Evolutionary conservation across 2,113 vertebrate genomes (phyloP).

Genomic region (Catharus minimus): DNA sequence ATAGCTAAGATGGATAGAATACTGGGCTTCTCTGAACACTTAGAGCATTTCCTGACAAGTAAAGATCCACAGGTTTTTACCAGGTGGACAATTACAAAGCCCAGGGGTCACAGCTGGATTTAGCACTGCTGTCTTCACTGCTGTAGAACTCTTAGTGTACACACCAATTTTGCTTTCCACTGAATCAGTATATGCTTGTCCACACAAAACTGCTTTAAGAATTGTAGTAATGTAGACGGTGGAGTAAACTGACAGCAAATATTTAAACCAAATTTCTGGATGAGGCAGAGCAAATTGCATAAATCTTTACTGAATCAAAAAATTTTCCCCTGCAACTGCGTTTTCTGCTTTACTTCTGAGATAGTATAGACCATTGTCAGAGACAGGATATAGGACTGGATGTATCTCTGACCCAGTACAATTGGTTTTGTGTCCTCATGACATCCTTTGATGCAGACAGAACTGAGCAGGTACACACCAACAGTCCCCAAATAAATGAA

Average conservation of each 20-base stretch:
- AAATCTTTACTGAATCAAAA: neutral
- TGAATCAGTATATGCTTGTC: neutral
- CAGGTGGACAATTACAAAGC: neutral
- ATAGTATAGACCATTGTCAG: neutral
- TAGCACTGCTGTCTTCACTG: neutral
- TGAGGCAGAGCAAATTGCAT: neutral
- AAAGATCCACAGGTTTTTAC: neutral
- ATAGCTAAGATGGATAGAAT: neutral
- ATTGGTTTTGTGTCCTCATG: neutral
- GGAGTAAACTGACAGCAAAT: neutral
- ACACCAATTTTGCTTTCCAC: neutral
- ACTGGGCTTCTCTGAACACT: neutral
- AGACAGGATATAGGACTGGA: neutral
- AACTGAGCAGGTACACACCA: neutral
- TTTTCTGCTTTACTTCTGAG: neutral
- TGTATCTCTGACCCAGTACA: neutral
- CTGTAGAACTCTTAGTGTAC: neutral
- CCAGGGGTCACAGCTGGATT: neutral
- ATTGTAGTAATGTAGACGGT: neutral
- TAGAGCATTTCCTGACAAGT: neutral
- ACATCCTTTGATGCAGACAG: neutral
- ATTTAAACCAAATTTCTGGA: neutral
- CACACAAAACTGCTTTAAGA: neutral
- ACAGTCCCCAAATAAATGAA: neutral
- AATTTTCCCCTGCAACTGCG: neutral